These are phyloP conservation scores for Hemicordylus capensis DNA, from an alignment of 2,113 vertebrate species.

Conservation along the genomic window DNA sequence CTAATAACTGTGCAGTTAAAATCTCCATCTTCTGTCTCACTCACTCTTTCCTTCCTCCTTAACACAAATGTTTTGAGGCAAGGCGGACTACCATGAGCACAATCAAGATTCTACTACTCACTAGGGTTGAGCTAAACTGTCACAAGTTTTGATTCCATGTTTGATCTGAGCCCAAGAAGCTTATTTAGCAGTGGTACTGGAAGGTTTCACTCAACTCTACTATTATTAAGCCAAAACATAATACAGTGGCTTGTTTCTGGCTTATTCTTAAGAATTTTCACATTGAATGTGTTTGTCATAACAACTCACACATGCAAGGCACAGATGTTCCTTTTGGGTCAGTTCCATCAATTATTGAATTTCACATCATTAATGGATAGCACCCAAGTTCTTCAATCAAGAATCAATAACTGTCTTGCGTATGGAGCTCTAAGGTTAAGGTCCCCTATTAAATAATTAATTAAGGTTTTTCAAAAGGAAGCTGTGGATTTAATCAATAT, in stretches of 20 bases:
- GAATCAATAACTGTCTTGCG: constrained; percentile 52
- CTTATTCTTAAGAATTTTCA: neutral
- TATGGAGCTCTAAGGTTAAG: constrained; percentile 46
- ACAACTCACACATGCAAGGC: neutral
- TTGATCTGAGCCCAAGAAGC: neutral
- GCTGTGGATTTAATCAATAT: constrained; percentile 30
- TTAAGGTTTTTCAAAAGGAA: constrained; percentile 44
- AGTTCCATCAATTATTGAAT: constrained; percentile 65
- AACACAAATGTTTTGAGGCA: neutral
- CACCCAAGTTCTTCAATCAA: constrained; percentile 37
- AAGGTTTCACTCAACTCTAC: neutral
- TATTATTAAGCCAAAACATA: neutral
- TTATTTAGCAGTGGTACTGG: neutral
- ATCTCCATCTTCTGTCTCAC: neutral
- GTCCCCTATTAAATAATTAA: constrained; percentile 50
- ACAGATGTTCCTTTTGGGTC: constrained; percentile 35
- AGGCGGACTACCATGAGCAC: neutral
- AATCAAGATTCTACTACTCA: neutral
- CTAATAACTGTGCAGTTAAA: too few relatives aligned
- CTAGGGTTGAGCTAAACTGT: neutral
- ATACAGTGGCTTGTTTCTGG: too few relatives aligned
- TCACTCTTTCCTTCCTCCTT: neutral
- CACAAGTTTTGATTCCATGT: neutral
- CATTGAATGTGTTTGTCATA: constrained; percentile 23
- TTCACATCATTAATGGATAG: constrained; percentile 48